These are phyloP conservation scores for Flexamia atlantica DNA, from an alignment of 2,888 invertebrate genomes.

Conservation along the genomic window DNA sequence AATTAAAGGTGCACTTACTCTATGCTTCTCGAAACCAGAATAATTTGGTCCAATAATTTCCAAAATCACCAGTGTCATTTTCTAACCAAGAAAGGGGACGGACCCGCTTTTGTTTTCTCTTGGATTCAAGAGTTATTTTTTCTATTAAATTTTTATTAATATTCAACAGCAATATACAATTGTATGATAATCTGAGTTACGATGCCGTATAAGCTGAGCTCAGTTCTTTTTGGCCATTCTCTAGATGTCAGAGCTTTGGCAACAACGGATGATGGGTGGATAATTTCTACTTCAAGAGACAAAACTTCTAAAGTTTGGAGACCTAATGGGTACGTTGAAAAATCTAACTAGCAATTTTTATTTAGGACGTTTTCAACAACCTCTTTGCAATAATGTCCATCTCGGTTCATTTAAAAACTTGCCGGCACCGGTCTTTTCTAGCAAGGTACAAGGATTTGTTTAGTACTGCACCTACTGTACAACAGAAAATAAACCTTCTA, in stretches of 20 bases:
- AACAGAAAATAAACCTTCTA: too few species aligned
- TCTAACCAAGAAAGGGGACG: background rate
- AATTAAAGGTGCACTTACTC: background rate
- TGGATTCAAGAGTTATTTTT: background rate
- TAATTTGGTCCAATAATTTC: background rate
- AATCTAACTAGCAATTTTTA: background rate
- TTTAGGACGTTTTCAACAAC: background rate
- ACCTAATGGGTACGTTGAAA: constrained; percentile 80
- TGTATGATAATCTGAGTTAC: background rate
- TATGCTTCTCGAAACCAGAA: background rate
- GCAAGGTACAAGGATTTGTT: too few species aligned
- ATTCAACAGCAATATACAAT: too few species aligned
- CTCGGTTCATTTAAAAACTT: too few species aligned
- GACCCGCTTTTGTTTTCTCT: background rate
- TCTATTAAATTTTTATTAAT: background rate
- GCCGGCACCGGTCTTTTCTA: too few species aligned
- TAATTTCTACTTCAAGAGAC: constrained; percentile 94
- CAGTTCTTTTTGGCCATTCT: constrained; percentile 87
- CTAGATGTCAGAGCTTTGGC: constrained; percentile 91
- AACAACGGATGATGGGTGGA: constrained; percentile 81
- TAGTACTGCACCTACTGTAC: too few species aligned
- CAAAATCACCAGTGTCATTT: background rate
- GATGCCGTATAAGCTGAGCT: constrained; percentile 85
- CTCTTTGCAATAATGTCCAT: too few species aligned
- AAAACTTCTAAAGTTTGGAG: constrained; percentile 93